Evolutionary conservation across 2,113 vertebrate genomes (phyloP), one percentile per base, ranked within the genome.

Genomic region (Oryzias celebensis): DNA sequence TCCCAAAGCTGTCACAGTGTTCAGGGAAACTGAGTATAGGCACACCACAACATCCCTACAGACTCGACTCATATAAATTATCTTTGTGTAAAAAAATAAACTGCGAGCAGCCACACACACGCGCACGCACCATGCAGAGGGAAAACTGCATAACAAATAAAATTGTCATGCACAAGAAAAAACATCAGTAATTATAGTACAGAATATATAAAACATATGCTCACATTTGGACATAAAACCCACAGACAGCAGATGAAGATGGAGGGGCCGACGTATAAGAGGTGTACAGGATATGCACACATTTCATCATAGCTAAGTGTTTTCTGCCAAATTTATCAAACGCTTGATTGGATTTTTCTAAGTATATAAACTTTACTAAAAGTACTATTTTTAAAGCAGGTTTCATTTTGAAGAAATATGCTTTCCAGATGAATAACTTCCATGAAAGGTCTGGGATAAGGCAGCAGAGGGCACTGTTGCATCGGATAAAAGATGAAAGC

Each of bases 391-490:
- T 41, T 15, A 23, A 22, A 7, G 12, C 8, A 36, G 36, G 36
- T 36, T 36, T 36, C 10, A 8, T 36, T 36, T 36, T 10, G 2
- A 36, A 12, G 36, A 36, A 36, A 12, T 10, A 8, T 36, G 36
- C 12, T 36, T 36, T 36, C 36, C 36, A 36, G 36, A 12, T 12
- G 50, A 3, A 55, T 59, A 22, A 65, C 46, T 36, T 50, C 41
- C 52, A 64, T 41, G 43, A 28, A 52, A 58, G 41, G 59, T 66
- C 58, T 53, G 24, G 26, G 23, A 52, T 31, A 56, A 51, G 49
- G 72, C 89, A 89, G 82, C 84, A 92, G 89, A 80, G 89, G 90
- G 88, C 62, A 84, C 88, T 75, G 63, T 76, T 86, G 84, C 65
- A 73, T 64, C 58, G 71, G 52, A 62, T 20, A 26, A 62, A 41